Conservation (phyloP, 2,113 vertebrate genomes). For the Gambusia holbrooki region DNA sequence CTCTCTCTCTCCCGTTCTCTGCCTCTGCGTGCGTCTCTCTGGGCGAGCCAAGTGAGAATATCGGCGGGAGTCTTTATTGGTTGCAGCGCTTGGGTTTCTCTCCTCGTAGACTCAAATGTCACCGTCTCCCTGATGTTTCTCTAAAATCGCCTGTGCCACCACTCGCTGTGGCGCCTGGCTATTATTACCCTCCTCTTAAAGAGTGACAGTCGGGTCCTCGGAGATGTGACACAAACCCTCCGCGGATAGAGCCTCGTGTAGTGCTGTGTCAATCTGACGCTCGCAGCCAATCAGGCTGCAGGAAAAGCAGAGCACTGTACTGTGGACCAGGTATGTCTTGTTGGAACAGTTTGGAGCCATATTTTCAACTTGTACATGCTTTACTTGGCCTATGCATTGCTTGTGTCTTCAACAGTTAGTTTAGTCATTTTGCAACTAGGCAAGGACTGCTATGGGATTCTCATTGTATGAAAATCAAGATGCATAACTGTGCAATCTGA, state of each 20-base stretch:
- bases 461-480: not conserved
- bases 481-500: not conserved
- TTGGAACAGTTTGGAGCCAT: not conserved
- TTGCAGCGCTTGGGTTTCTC: slow-evolving; percentile 74
- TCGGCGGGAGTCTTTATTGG: slow-evolving; percentile 76
- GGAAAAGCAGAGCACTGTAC: slow-evolving; percentile 27
- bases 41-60: slow-evolving; percentile 63
- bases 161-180: slow-evolving; percentile 76
- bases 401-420: slow-evolving; percentile 17
- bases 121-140: slow-evolving; percentile 79
- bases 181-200: slow-evolving; percentile 84
- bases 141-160: slow-evolving; percentile 76
- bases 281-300: slow-evolving; percentile 69
- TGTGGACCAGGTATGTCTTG: slow-evolving; percentile 50
- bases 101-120: slow-evolving; percentile 80
- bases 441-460: not conserved
- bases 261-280: slow-evolving; percentile 68
- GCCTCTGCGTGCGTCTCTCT: slow-evolving; percentile 23
- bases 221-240: slow-evolving; percentile 77
- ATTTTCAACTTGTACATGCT: slow-evolving; percentile 1
- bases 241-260: slow-evolving; percentile 65
- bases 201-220: slow-evolving; percentile 79
- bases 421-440: slow-evolving; percentile 13
- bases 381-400: slow-evolving; percentile 1
- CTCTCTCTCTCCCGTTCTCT: slow-evolving; percentile 18